Conservation (phyloP, 2,797 vertebrate species). For the Choloepus didactylus region DNA sequence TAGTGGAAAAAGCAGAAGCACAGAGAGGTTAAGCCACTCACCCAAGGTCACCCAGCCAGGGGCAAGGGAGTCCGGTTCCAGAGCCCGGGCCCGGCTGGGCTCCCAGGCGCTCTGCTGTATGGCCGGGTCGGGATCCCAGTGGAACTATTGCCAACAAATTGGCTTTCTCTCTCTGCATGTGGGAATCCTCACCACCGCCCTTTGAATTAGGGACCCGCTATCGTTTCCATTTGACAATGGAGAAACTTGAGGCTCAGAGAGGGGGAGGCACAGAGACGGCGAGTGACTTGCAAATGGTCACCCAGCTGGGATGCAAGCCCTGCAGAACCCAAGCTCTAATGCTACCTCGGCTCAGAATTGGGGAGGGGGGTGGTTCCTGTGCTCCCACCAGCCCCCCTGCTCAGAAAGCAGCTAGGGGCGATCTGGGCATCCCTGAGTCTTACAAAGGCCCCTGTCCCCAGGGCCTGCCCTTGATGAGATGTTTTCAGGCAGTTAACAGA, state of each 20-base stretch:
- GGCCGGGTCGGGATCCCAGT: too few relatives aligned
- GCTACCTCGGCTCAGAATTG: background rate
- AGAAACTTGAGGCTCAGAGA: background rate
- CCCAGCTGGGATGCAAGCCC: background rate
- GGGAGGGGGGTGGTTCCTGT: too few relatives aligned
- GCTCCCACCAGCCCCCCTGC: background rate
- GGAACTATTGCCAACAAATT: background rate
- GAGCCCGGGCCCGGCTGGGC: background rate
- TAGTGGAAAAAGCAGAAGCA: background rate
- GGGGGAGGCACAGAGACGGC: too few relatives aligned
- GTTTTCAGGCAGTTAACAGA: slow-evolving; percentile 50
- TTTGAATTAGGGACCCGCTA: background rate
- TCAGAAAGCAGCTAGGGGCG: background rate
- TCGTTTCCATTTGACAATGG: background rate
- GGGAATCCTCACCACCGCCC: background rate
- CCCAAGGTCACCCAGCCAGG: background rate
- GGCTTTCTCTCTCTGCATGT: background rate
- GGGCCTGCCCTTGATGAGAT: background rate
- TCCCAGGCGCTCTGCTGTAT: background rate
- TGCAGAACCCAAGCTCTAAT: background rate
- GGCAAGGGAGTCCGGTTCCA: background rate
- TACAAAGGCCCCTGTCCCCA: background rate
- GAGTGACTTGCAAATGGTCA: background rate
- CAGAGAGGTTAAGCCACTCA: background rate
- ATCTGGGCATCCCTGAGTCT: background rate